Evolutionary conservation across 2,113 vertebrate genomes (phyloP).

Genomic region (Lepus timidus): DNA sequence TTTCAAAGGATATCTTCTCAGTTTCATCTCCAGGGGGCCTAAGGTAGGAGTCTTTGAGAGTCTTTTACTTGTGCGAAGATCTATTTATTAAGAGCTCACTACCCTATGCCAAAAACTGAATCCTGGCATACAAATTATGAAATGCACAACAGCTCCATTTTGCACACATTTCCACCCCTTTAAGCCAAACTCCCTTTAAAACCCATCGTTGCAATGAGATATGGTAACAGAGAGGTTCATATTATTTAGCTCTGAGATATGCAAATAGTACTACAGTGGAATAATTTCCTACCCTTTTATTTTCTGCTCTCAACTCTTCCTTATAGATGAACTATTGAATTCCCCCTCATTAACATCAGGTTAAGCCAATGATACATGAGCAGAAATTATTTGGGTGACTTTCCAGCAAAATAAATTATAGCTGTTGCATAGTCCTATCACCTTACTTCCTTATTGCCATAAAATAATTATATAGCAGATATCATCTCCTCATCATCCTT

Average conservation of each 20-base stretch:
- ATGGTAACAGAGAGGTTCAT: neutral
- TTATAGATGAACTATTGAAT: neutral
- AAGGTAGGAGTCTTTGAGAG: neutral
- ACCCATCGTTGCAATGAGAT: neutral
- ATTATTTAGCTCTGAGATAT: constrained; percentile 4
- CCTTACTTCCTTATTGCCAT: neutral
- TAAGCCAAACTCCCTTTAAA: neutral
- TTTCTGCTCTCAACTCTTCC: neutral
- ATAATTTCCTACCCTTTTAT: neutral
- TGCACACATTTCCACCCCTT: neutral
- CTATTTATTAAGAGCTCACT: neutral
- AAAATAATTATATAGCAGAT: neutral
- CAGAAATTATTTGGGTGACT: neutral
- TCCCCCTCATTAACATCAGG: neutral
- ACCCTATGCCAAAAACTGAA: neutral
- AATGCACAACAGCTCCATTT: neutral
- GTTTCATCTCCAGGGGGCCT: neutral
- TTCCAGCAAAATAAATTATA: neutral
- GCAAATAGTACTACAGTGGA: neutral
- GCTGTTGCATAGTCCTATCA: neutral
- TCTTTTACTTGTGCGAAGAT: neutral
- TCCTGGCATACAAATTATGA: neutral
- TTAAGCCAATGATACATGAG: neutral
- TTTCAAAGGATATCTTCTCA: neutral
- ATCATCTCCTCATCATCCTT: neutral